These are phyloP conservation scores for Camelus dromedarius DNA, from an alignment of 2,113 vertebrate genomes.

Conservation along the genomic window DNA sequence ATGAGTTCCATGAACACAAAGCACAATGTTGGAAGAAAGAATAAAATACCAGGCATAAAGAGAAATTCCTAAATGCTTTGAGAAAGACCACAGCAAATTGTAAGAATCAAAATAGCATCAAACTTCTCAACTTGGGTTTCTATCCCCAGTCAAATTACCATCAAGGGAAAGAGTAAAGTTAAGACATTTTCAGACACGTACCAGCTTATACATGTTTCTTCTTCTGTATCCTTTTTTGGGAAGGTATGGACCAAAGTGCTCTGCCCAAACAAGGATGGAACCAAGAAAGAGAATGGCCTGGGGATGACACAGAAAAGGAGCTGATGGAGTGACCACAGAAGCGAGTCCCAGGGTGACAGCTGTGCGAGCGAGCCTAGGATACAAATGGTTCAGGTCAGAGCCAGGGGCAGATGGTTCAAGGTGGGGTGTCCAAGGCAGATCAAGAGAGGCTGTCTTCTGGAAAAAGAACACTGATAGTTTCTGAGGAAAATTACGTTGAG, in stretches of 20 bases:
- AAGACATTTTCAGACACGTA: neutral
- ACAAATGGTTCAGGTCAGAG: neutral
- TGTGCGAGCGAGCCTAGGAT: fast-evolving
- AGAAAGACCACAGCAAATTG: neutral
- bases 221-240: neutral
- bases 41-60: neutral
- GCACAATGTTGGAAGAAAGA: neutral
- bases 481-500: too few species aligned
- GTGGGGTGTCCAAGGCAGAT: neutral
- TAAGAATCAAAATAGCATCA: neutral
- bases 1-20: neutral
- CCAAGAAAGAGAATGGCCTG: neutral
- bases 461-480: neutral
- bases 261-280: neutral
- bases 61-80: neutral
- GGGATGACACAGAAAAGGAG: neutral
- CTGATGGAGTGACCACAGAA: too few species aligned
- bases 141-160: neutral
- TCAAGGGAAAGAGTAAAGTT: neutral
- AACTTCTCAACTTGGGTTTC: neutral
- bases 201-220: neutral
- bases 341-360: too few species aligned
- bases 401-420: neutral
- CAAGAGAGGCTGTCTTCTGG: neutral
- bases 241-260: neutral